Evolutionary conservation across 2,113 vertebrate genomes (phyloP).

Genomic region (Megaleporinus macrocephalus): DNA sequence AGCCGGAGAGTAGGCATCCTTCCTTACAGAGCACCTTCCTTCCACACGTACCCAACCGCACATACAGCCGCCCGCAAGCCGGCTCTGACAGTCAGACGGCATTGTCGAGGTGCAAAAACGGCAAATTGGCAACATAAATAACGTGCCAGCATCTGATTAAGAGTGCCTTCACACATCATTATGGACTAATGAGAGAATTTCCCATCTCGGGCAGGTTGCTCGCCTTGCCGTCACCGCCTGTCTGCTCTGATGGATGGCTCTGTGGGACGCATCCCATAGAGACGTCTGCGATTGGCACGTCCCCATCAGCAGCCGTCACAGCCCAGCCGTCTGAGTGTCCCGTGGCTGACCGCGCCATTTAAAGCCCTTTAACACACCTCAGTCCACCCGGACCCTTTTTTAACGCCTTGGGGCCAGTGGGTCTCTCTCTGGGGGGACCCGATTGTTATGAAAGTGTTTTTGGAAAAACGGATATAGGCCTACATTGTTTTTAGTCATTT

Average conservation of each 20-base stretch:
- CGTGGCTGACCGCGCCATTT: constrained; percentile 21
- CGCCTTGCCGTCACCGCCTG: constrained; percentile 68
- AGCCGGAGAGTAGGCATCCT: constrained; percentile 5
- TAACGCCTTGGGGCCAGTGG: neutral
- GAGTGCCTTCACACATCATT: constrained; percentile 77
- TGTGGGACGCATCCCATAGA: constrained; percentile 60
- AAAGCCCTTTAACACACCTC: constrained; percentile 15
- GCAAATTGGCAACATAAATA: constrained; percentile 81
- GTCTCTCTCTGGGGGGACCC: neutral
- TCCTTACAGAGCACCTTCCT: neutral
- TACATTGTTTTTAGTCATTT: too few relatives aligned
- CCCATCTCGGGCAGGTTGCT: constrained; percentile 49
- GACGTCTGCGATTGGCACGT: constrained; percentile 58
- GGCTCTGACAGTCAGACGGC: constrained; percentile 62
- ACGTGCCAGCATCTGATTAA: constrained; percentile 77
- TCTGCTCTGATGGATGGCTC: constrained; percentile 75
- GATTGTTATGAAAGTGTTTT: neutral
- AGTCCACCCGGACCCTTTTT: constrained; percentile 2
- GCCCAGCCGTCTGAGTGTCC: constrained; percentile 22
- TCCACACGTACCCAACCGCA: neutral
- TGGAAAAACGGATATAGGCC: too few relatives aligned
- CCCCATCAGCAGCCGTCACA: constrained; percentile 35
- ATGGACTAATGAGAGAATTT: constrained; percentile 76
- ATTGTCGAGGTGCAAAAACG: constrained; percentile 69
- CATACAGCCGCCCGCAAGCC: constrained; percentile 58